phyloP scores from a whole-genome alignment of 1,140 invertebrate genomes.

The Argopecten irradians region DNA sequence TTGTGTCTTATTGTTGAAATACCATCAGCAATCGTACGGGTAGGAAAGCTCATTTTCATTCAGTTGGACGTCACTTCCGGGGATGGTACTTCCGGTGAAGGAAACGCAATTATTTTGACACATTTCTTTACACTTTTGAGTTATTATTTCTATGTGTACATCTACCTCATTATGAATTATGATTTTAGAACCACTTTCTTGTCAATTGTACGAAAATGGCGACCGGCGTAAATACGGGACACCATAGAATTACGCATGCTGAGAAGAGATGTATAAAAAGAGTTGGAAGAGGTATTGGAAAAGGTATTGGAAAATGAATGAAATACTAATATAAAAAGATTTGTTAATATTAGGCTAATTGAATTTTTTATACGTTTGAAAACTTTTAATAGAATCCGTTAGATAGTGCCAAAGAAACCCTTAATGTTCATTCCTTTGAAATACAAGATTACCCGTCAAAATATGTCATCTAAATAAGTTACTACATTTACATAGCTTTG shows the following conservation, averaged over 20 bases:
- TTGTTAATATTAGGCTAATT: no score
- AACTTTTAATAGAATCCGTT: no score
- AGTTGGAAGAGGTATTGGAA: no score
- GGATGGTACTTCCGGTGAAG: neutral
- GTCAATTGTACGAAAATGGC: neutral
- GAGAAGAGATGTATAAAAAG: neutral
- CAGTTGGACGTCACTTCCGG: neutral
- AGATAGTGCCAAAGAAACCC: no score
- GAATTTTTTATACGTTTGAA: no score
- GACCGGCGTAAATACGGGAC: neutral
- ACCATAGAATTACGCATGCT: neutral
- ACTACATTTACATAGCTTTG: no score
- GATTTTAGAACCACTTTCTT: neutral
- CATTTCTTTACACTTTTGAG: neutral
- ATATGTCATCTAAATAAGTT: no score
- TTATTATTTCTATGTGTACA: conserved; percentile 6
- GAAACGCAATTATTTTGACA: neutral
- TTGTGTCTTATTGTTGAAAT: neutral
- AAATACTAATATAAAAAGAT: no score
- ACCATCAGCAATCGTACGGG: neutral
- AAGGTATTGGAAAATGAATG: no score
- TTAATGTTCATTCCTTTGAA: no score
- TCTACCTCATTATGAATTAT: neutral
- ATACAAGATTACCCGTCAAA: no score
- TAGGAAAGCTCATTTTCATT: neutral